Conservation (phyloP, 2,888 invertebrate genomes). For the Notocelia uddmanniana region DNA sequence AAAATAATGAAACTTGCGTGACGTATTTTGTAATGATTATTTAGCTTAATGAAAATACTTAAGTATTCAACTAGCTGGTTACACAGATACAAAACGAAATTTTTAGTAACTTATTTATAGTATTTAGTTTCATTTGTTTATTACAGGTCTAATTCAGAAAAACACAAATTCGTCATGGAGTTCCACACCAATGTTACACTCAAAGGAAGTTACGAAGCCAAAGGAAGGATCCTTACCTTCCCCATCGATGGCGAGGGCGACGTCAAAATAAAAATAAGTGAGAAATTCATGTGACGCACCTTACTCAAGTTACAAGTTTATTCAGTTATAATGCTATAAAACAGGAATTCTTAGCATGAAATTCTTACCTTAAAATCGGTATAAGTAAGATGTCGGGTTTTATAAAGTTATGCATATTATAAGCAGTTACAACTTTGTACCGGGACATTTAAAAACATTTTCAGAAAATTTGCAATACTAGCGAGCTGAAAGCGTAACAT, state of each 20-base stretch:
- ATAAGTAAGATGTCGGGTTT: not conserved
- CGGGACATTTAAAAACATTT: too few species aligned
- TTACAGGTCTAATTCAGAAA: constrained; percentile 73
- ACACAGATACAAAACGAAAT: too few species aligned
- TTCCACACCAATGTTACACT: constrained; percentile 79
- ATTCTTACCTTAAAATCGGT: not conserved
- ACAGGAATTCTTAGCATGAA: not conserved
- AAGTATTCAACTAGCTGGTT: too few species aligned
- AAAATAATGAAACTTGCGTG: too few species aligned
- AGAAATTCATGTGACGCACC: constrained; percentile 18
- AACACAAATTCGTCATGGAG: constrained; percentile 69
- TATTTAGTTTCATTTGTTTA: not conserved
- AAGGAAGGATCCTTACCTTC: constrained; percentile 72
- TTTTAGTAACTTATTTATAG: too few species aligned
- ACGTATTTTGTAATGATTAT: too few species aligned
- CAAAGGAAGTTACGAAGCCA: constrained; percentile 74
- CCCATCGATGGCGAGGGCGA: constrained; percentile 79
- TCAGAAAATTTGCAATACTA: too few species aligned
- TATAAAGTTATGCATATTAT: not conserved
- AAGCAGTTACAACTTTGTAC: not conserved
- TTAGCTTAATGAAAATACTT: too few species aligned
- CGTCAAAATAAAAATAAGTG: constrained; percentile 77
- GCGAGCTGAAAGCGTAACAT: too few species aligned
- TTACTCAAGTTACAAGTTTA: constrained; percentile 23
- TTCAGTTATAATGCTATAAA: constrained; percentile 7